A percentile compares a stretch with the other conserved stretches of the same genome.
Evolutionary conservation across 2,888 invertebrate species (phyloP).

Genomic region (Helicoverpa assulta): DNA sequence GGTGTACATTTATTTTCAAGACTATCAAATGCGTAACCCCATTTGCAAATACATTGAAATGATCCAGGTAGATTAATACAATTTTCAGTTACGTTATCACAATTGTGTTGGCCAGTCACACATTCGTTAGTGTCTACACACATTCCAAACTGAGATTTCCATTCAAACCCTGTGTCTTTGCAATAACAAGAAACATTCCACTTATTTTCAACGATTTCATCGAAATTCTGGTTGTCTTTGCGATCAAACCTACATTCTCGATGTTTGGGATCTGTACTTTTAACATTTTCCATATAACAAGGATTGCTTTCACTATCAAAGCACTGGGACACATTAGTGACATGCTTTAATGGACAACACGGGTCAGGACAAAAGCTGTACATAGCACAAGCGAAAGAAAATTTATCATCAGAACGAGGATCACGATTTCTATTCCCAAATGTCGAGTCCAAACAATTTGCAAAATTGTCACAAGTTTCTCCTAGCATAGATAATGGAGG

Average conservation of each 20-base stretch:
- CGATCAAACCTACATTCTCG: conserved; percentile 74
- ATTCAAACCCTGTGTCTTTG: conserved; percentile 85
- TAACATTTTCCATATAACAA: conserved; percentile 82
- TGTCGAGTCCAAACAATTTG: conserved; percentile 87
- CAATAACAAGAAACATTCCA: conserved; percentile 92
- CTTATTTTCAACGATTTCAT: conserved; percentile 87
- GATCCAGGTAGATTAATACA: conserved; percentile 90
- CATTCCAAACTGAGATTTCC: conserved; percentile 91
- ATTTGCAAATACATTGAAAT: conserved; percentile 86
- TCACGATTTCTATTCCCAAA: conserved; percentile 86
- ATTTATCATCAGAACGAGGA: conserved; percentile 89
- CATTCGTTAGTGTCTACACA: conserved; percentile 92
- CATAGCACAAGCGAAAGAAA: conserved; percentile 90
- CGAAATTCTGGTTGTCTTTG: conserved; percentile 82
- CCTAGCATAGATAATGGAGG: conserved; percentile 87
- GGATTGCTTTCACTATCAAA: conserved; percentile 84
- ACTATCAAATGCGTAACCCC: conserved; percentile 79
- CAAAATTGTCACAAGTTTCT: conserved; percentile 91
- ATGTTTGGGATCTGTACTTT: conserved; percentile 15
- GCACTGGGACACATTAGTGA: conserved; percentile 81
- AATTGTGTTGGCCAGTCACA: conserved; percentile 75
- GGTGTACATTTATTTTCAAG: conserved; percentile 55
- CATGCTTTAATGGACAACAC: conserved; percentile 89
- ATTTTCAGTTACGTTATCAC: conserved; percentile 81
- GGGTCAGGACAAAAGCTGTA: conserved; percentile 93